Base-by-base conservation (phyloP, 2,797 vertebrate genomes). In the Pelochelys cantorii region DNA sequence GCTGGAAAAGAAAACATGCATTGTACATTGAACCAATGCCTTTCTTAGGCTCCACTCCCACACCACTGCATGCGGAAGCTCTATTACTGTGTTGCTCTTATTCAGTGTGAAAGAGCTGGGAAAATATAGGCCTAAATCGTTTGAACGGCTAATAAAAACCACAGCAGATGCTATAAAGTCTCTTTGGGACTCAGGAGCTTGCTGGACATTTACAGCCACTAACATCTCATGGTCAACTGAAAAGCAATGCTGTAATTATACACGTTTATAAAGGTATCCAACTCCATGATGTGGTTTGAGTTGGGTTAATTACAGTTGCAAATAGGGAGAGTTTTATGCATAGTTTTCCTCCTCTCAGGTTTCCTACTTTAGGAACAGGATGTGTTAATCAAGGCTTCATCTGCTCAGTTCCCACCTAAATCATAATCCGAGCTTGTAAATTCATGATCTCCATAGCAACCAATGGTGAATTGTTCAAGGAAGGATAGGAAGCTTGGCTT, bases 1-100 rank as follows among this genome's bases (percentile, higher is more conserved):
- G 99, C 99, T 99, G 97, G 85, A 92, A 97, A 95, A 97, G 17
- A 94, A 96, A 65, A 89, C 7, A 3, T 4, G 31, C 0, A 4
- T 94, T 71, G 42, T 3, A 94, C 82, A 57, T 37, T 2, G 3
- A 68, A 31, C 74, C 55, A 54, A 10, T 1, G 22, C 23, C 60
- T 23, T 13, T 53, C 37, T 79, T 65, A 52, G 53, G 27, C 7
- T 54, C 10, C n/a, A 2, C n/a, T 81, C 85, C 81, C 62, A 60
- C 25, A 37, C 34, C n/a, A 56, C 5, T 0, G 5, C 62, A 15
- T 12, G 18, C 18, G 53, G 78, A 83, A 77, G 54, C 3, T 7
- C 22, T 42, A 65, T 11, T 22, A 59, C 42, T 9, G 31, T 54
- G 56, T 25, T 27, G 60, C 29, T 88, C n/a, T 31, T 2, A 2